A percentile compares a stretch with the other conserved stretches of the same genome.
phyloP scores from a whole-genome alignment of 2,797 vertebrate species.

The Gallinago solitaria region DNA sequence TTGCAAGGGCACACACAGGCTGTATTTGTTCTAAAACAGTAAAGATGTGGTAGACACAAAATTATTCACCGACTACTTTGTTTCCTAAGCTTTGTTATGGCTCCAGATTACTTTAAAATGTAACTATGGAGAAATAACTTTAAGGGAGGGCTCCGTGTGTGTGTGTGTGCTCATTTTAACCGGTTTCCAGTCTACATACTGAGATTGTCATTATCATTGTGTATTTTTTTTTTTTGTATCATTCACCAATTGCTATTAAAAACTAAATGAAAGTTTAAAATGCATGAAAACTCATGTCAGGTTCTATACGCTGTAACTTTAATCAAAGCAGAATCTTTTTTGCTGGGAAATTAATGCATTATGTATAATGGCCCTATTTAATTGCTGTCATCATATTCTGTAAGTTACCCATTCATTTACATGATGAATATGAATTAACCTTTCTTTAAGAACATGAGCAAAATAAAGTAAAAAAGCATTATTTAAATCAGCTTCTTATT shows the following conservation, averaged over 20 bases:
- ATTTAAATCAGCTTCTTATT: neutral
- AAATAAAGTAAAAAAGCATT: neutral
- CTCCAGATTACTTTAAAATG: neutral
- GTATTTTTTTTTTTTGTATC: neutral
- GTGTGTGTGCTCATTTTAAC: neutral
- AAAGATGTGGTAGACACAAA: neutral
- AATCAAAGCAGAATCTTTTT: neutral
- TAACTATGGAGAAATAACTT: neutral
- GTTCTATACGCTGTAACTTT: neutral
- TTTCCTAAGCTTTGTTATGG: neutral
- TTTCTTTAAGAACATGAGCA: neutral
- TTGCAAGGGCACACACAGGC: neutral
- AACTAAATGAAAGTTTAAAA: neutral
- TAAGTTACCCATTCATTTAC: neutral
- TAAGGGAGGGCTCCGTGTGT: accelerated
- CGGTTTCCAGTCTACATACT: neutral
- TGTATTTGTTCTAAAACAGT: neutral
- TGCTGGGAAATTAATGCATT: neutral
- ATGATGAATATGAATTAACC: neutral
- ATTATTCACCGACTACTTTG: neutral
- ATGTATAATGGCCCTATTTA: neutral
- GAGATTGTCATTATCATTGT: neutral
- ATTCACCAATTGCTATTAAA: neutral
- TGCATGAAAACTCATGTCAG: neutral
- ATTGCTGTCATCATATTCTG: neutral